Evolutionary conservation across 2,888 invertebrate species (phyloP), one percentile per base, ranked within the genome.

Genomic region (Anoplius nigerrimus): DNA sequence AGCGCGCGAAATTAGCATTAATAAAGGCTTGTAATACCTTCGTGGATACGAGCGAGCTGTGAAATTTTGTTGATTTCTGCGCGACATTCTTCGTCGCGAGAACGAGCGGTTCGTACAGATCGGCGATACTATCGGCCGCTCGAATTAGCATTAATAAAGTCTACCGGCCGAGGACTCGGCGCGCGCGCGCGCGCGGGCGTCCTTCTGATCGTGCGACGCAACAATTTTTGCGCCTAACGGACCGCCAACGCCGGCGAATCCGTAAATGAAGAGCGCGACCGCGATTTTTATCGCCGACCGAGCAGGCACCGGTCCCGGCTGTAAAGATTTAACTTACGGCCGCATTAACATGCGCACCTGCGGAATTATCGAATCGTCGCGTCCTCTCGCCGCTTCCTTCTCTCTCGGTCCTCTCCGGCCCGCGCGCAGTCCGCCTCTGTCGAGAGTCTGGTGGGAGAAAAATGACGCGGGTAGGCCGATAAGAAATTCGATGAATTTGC

Each of bases 311-410:
- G 48, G 8, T 13, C 5, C 48, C 1, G 48, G n/a, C 16, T n/a
- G 48, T 48, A 48, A 48, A 18, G 48, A 48, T 48, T 48, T 48
- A 48, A 48, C 18, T 4, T 48, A 48, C 18, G 48, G 16, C 16
- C 48, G 48, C 48, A 18, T 48, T 48, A 48, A 48, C n/a, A 48
- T 48, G 48, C 16, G 48, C 48, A 48, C 48, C 48, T 48, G 48
- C 48, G 48, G 48, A 48, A 48, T 48, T 48, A 48, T 48, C 48
- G 48, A 48, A 48, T 16, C 48, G 48, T 48, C 48, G 11, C 48
- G 48, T 18, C n/a, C 34, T 34, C 11, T 34, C 34, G 1, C 34
- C 11, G 24, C 24, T 24, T 24, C 24, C 24, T 1, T 34, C 34
- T 34, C 34, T 3, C 34, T 8, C 6, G 6, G 1, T 34, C 34